Evolutionary conservation across 30 jellyfish, hydroid and myxozoan species (phyloP), one percentile per base, ranked within the genome.

Genomic region (Catostylus mosaicus): DNA sequence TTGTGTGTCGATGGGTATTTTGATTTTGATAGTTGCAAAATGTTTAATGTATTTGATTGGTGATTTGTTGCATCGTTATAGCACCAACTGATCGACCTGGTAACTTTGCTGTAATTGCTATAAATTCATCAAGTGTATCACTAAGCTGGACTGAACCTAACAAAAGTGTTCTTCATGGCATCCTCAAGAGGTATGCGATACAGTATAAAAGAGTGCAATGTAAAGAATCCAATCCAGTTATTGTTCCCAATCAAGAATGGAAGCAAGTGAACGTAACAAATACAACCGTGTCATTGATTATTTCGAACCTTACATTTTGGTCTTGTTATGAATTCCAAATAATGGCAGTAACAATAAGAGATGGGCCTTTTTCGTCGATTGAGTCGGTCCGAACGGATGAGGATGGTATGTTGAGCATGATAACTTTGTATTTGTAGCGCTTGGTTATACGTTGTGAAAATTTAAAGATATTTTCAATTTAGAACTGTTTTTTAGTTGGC

Each of bases 81-180:
- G 87, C 77, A 29, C 87, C 87, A 57, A 75, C 87, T 52, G 76
- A n/a, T 54, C 24, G 67, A 4, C 89, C 89, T 1, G 43, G 0
- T 20, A 30, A 22, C 0, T 37, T 78, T 72, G 16, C 57, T 2
- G 80, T 35, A 7, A 30, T 0, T 30, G 45, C 36, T 7, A 0
- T 18, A 20, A 60, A 1, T 45, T 61, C 89, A 33, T 34, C 89
- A 22, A 61, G 80, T 0, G 10, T 78, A 0, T 12, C 30, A 2
- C 52, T 78, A 6, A 62, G 0, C 31, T 78, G 89, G 89, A 26
- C 4, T 4, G 30, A 24, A 0, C 89, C 89, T 7, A 24, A 24
- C 48, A 29, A 22, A 37, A n/a, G 31, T 11, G 51, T 38, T 18
- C 45, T 74, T 6, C 89, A 78, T 62, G 89, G 89, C 34, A 20